These are phyloP conservation scores for Vultur gryphus DNA, from an alignment of 2,797 vertebrate genomes.

Conservation along the genomic window DNA sequence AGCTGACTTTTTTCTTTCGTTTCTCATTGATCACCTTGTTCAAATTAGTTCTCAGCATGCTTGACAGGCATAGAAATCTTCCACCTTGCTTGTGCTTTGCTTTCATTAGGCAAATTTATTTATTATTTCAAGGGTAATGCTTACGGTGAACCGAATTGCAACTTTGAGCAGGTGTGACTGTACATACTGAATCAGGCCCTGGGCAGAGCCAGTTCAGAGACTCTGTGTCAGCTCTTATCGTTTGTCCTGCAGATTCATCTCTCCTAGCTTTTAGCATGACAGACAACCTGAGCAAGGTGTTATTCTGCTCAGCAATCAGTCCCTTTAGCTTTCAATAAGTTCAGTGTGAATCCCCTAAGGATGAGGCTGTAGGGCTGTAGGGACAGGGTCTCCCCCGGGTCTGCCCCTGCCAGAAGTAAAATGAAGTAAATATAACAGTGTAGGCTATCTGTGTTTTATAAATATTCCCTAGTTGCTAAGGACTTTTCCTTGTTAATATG, in stretches of 20 bases:
- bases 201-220: not conserved
- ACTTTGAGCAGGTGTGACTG: not conserved
- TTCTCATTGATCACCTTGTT: not conserved
- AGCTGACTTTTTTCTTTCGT: not conserved
- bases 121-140: not conserved
- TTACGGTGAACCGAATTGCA: not conserved
- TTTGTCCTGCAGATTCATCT: not conserved
- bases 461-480: not conserved
- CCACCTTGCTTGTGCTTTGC: not conserved
- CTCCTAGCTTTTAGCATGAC: not conserved
- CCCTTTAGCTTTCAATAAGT: not conserved
- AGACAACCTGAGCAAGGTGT: not conserved
- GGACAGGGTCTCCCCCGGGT: not conserved
- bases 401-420: not conserved
- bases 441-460: not conserved
- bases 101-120: not conserved
- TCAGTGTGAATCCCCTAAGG: not conserved
- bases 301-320: not conserved
- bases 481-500: not conserved
- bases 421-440: not conserved
- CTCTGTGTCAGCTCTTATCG: not conserved
- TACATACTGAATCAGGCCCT: not conserved
- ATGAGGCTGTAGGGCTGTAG: not conserved
- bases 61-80: not conserved
- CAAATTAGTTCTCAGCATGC: not conserved